Evolutionary conservation across 2,888 invertebrate species (phyloP).

Genomic region (Chrysina gloriosa): DNA sequence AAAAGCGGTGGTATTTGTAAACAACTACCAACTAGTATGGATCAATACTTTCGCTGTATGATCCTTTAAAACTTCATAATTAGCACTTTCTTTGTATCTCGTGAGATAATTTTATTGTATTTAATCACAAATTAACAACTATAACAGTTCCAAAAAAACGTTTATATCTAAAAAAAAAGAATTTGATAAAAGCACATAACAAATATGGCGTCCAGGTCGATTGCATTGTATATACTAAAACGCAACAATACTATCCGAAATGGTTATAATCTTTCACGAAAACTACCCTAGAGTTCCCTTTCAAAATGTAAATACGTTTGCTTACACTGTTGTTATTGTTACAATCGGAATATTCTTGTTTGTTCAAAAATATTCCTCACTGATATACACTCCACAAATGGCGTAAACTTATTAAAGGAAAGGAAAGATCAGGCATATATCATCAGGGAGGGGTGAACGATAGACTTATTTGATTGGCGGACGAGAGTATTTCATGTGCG

Average conservation of each 20-base stretch:
- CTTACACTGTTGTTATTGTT: background rate
- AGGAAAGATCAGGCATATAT: background rate
- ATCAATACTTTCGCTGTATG: background rate
- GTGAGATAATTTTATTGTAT: no score
- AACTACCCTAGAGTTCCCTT: background rate
- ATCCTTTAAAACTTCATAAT: no score
- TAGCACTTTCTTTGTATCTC: no score
- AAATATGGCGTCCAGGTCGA: conserved; percentile 39
- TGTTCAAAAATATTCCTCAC: background rate
- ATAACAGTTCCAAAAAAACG: no score
- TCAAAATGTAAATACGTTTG: background rate
- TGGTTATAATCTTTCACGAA: no score
- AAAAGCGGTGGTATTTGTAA: conserved; percentile 19
- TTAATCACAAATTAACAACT: no score
- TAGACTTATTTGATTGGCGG: background rate
- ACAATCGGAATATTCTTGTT: background rate
- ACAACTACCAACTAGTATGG: conserved; percentile 5
- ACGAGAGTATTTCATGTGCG: background rate
- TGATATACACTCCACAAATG: background rate
- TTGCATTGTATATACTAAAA: no score
- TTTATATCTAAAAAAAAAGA: background rate
- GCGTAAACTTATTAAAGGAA: background rate
- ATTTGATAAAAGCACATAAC: conserved; percentile 19
- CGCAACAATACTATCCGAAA: no score
- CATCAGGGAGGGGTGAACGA: background rate